These are phyloP conservation scores for Gari tellinella DNA, from an alignment of 2,888 invertebrate genomes.

Conservation along the genomic window DNA sequence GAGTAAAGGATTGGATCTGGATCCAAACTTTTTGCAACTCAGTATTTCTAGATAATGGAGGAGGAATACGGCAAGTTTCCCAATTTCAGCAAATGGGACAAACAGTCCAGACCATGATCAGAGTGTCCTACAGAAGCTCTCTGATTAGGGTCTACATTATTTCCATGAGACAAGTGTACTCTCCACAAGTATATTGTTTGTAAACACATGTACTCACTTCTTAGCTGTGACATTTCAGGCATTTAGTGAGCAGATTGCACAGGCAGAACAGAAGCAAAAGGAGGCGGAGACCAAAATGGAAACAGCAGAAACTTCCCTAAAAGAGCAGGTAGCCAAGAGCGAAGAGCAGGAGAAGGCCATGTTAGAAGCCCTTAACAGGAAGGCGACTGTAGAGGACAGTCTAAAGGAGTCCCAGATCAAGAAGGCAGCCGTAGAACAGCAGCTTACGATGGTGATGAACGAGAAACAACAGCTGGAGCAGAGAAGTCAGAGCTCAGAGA, in stretches of 20 bases:
- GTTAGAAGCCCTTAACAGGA: constrained; percentile 25
- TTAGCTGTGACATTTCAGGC: constrained; percentile 16
- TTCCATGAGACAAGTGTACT: too few relatives aligned
- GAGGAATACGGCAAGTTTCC: too few relatives aligned
- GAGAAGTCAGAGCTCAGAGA: constrained; percentile 6
- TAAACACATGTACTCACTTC: too few relatives aligned
- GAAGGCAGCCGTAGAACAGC: constrained; percentile 23
- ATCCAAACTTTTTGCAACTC: too few relatives aligned
- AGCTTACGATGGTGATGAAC: constrained; percentile 7
- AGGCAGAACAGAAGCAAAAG: constrained; percentile 44
- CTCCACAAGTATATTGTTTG: too few relatives aligned
- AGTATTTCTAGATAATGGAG: too few relatives aligned
- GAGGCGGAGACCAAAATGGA: constrained; percentile 32
- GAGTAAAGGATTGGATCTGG: too few relatives aligned
- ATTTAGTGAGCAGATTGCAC: constrained; percentile 29
- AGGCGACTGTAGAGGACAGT: neutral
- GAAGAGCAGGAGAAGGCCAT: constrained; percentile 32
- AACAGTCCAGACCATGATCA: too few relatives aligned
- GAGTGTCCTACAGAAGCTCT: too few relatives aligned
- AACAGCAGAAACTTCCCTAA: constrained; percentile 1
- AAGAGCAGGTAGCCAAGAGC: constrained; percentile 34
- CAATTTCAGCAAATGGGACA: too few relatives aligned
- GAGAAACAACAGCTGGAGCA: constrained; percentile 32
- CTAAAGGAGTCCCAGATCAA: constrained; percentile 27
- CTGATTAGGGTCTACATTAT: too few relatives aligned